phyloP scores from a whole-genome alignment of 2,113 vertebrate genomes.

The Harpagus bidentatus region DNA sequence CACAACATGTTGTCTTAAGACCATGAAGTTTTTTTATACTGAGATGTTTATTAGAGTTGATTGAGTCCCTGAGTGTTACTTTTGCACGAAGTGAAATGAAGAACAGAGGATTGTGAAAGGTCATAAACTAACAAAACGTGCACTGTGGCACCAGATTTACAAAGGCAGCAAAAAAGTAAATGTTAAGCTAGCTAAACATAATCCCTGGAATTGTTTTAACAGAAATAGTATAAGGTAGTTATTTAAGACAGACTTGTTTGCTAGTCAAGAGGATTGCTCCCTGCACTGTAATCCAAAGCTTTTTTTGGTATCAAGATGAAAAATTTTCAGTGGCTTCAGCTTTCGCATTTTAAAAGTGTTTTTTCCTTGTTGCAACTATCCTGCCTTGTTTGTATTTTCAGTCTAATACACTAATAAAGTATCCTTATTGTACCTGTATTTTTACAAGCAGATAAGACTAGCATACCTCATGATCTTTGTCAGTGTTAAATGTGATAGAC shows the following conservation, averaged over 20 bases:
- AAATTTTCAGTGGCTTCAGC: slow-evolving; percentile 10
- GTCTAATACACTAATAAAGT: slow-evolving; percentile 57
- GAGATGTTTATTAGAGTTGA: neutral
- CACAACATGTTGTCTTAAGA: neutral
- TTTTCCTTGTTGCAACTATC: neutral
- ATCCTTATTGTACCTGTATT: neutral
- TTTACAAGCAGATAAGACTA: slow-evolving; percentile 19
- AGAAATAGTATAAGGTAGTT: neutral
- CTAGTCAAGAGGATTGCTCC: neutral
- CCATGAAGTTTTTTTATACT: neutral
- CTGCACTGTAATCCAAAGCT: neutral
- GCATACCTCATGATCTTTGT: slow-evolving; percentile 21
- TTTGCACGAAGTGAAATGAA: neutral
- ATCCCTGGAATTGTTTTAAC: neutral
- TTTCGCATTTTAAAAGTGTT: neutral
- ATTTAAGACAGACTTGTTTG: neutral
- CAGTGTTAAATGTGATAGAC: neutral
- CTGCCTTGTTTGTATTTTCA: slow-evolving; percentile 17
- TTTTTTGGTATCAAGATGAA: neutral
- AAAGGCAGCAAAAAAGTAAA: neutral
- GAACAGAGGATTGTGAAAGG: neutral
- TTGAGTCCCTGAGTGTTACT: neutral
- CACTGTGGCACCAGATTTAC: neutral
- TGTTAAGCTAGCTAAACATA: neutral
- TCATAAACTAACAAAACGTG: neutral